phyloP scores from a whole-genome alignment of 2,888 invertebrate species.

The Amiota mariae region DNA sequence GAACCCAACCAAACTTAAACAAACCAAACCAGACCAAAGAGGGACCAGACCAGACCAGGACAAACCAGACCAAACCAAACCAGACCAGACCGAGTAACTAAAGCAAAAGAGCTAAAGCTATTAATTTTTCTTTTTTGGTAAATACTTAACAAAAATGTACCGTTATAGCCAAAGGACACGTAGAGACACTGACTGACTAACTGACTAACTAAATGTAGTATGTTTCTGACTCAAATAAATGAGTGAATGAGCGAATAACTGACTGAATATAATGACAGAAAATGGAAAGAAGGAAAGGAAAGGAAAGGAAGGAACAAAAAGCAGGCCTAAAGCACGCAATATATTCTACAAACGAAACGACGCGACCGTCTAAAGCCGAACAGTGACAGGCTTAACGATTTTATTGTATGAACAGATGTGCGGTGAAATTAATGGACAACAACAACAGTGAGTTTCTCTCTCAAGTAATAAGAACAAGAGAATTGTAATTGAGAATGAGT shows the following conservation, averaged over 20 bases:
- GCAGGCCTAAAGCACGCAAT: constrained; percentile 10
- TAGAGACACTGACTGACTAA: background rate
- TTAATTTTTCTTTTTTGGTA: constrained; percentile 23
- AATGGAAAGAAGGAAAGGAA: background rate
- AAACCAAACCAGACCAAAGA: background rate
- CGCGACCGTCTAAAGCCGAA: constrained; percentile 55
- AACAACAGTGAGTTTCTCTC: background rate
- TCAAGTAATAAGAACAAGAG: background rate
- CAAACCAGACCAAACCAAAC: background rate
- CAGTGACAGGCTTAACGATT: constrained; percentile 62
- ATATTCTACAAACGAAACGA: constrained; percentile 14
- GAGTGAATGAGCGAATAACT: too few species aligned
- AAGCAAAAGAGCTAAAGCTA: constrained; percentile 8
- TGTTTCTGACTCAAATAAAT: background rate
- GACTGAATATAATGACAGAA: background rate
- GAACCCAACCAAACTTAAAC: too few species aligned
- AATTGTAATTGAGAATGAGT: background rate
- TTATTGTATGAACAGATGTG: constrained; percentile 62
- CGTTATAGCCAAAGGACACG: constrained; percentile 17
- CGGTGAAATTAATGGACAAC: constrained; percentile 67
- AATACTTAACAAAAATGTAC: constrained; percentile 23
- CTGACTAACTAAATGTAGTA: too few species aligned
- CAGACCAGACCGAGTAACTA: background rate
- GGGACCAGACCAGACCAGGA: background rate
- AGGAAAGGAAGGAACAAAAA: background rate